Percentiles rank a stretch among this genome's conserved stretches.
Conservation (phyloP, 2,113 vertebrate genomes). For the Nettapus auritus region DNA sequence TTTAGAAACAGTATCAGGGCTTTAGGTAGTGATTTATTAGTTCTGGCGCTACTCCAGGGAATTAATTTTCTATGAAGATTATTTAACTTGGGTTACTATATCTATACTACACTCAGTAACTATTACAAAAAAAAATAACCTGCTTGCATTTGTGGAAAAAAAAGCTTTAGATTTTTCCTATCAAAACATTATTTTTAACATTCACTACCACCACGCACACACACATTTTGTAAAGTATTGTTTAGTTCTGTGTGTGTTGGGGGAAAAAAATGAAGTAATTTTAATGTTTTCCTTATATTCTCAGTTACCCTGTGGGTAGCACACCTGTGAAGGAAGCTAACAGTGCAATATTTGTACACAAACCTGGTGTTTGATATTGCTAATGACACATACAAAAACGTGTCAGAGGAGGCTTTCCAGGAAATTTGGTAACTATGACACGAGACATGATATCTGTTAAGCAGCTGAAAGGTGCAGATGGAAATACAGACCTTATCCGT, state of each 20-base stretch:
- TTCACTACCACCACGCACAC: too few relatives aligned
- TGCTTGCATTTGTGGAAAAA: background rate
- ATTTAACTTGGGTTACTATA: background rate
- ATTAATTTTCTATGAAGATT: conserved; percentile 15
- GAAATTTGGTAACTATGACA: background rate
- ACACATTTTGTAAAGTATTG: background rate
- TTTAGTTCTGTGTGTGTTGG: background rate
- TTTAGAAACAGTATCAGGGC: background rate
- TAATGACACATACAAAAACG: background rate
- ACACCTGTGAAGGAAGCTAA: background rate
- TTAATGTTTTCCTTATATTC: background rate
- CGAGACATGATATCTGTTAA: background rate
- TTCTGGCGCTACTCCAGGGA: background rate
- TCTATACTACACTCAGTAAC: background rate
- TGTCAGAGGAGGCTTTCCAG: background rate
- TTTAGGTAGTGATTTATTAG: conserved; percentile 29
- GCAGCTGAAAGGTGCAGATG: background rate
- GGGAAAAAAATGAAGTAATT: background rate
- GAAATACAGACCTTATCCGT: background rate
- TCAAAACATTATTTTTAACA: background rate
- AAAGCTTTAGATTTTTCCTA: background rate
- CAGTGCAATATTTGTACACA: background rate
- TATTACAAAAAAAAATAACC: background rate
- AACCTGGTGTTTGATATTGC: background rate
- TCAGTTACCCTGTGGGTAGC: background rate